Percentiles rank a stretch among this genome's conserved stretches.
Evolutionary conservation across 2,797 vertebrate species (phyloP).

Genomic region (Champsocephalus gunnari): DNA sequence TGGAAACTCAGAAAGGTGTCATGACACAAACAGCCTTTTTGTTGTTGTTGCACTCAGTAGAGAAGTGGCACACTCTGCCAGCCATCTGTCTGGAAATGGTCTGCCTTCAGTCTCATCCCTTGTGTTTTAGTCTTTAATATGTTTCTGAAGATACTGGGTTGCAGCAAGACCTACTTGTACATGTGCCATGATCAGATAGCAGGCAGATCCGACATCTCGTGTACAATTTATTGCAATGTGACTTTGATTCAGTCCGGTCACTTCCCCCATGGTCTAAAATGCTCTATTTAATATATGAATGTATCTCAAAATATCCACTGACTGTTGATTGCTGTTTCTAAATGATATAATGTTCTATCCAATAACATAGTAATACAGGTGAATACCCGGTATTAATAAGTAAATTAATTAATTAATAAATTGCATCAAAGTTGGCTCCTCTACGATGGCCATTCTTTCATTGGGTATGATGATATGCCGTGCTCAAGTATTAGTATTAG

Average conservation of each 20-base stretch:
- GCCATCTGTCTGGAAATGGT: slow-evolving; percentile 45
- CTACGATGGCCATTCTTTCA: not conserved
- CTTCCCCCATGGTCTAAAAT: not conserved
- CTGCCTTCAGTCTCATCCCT: slow-evolving; percentile 27
- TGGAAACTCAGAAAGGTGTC: slow-evolving; percentile 46
- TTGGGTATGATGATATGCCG: not conserved
- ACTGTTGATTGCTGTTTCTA: not conserved
- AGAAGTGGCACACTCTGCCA: slow-evolving; percentile 45
- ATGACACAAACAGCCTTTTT: slow-evolving; percentile 53
- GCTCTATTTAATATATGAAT: not conserved
- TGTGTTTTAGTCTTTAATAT: slow-evolving; percentile 4
- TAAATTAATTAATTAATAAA: not conserved
- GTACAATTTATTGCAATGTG: not conserved
- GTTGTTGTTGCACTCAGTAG: slow-evolving; percentile 37
- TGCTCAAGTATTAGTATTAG: too few relatives aligned
- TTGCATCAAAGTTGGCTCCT: not conserved
- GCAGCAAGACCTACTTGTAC: slow-evolving; percentile 14
- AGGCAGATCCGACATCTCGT: slow-evolving; percentile 2
- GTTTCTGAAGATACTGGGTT: slow-evolving; percentile 19
- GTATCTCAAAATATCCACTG: not conserved
- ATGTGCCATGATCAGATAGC: not conserved
- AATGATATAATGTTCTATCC: not conserved
- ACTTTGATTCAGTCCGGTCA: not conserved
- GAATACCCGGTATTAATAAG: not conserved
- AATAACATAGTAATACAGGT: not conserved